Evolutionary conservation across 2,113 vertebrate species (phyloP), one percentile per base, ranked within the genome.

Genomic region (Bubo blakistoni): DNA sequence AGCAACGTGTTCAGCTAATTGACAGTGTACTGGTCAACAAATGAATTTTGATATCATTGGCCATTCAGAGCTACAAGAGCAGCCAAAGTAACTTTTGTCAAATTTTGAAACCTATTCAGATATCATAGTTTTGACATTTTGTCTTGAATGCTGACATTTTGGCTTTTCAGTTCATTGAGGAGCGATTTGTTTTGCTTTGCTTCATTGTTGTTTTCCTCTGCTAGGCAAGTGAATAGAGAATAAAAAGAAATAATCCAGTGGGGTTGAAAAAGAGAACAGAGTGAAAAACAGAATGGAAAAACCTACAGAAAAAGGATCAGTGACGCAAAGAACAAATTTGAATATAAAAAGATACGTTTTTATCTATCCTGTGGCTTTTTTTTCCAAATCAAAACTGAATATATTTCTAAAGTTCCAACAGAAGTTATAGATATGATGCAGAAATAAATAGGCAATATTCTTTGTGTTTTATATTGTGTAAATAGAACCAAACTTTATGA

Each of bases 221-320:
- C 10, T 92, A 91, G 21, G 13, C 24, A 52, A 61, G 38, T 32
- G 71, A 80, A 71, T 21, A 78, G 25, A 79, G 16, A 79, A 58
- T 85, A 72, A 65, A 81, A 92, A 80, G 13, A 76, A 84, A 84
- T 52, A 94, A 91, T 80, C 27, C 18, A 22, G 4, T 69, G 29
- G 8, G 13, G 22, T 9, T 61, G 32, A 80, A 65, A 88, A 88
- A 63, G 49, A 81, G 26, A 89, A 16, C 22, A 70, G 30, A 69
- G 7, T 72, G 25, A 74, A 94, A 94, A 94, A 61, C 16, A 72
- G 9, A 67, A 76, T 29, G 7, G 14, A 65, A 94, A 63, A 95
- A 29, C 1, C 11, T 71, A 88, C 29, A 52, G 44, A 81, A 86
- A 77, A 34, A 79, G 17, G 27, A 94, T 63, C 27, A 51, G 11